phyloP scores from a whole-genome alignment of 1,140 invertebrate genomes.

The Teleopsis dalmanni region DNA sequence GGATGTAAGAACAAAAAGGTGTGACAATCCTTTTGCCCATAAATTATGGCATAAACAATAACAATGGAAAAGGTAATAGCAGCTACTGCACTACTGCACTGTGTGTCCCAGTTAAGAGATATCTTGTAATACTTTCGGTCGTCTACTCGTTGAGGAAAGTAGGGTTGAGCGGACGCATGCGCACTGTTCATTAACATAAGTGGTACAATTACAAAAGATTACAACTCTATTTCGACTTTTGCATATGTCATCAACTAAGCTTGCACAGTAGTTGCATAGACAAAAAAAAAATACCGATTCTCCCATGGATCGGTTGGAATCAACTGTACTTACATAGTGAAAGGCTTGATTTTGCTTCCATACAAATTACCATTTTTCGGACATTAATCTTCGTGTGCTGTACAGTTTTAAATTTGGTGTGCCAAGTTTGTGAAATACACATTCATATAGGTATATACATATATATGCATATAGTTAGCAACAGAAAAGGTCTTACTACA shows the following conservation, averaged over 20 bases:
- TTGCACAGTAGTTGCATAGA: neutral
- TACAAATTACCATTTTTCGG: conserved; percentile 29
- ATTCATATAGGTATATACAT: neutral
- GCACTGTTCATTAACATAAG: conserved; percentile 21
- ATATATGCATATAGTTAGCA: neutral
- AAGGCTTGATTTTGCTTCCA: conserved; percentile 7
- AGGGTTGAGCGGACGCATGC: conserved; percentile 1
- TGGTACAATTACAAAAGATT: conserved; percentile 39
- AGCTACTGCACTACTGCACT: conserved; percentile 8
- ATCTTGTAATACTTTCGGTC: neutral
- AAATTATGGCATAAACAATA: conserved; percentile 4
- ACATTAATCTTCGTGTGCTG: conserved; percentile 31
- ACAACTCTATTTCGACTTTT: conserved; percentile 40
- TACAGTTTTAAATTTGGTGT: conserved; percentile 2
- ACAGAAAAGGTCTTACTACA: no score
- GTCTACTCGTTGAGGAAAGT: neutral
- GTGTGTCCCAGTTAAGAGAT: neutral
- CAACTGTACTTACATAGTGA: no score
- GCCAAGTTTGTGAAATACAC: neutral
- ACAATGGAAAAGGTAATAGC: neutral
- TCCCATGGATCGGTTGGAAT: no score
- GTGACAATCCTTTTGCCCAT: conserved; percentile 5
- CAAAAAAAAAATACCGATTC: no score
- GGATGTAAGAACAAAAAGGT: conserved; percentile 5
- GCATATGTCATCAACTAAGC: neutral